Percentiles rank a stretch among this genome's conserved stretches.
These are phyloP conservation scores for Hycleus cichorii DNA, from an alignment of 1,140 invertebrate genomes.

Conservation along the genomic window DNA sequence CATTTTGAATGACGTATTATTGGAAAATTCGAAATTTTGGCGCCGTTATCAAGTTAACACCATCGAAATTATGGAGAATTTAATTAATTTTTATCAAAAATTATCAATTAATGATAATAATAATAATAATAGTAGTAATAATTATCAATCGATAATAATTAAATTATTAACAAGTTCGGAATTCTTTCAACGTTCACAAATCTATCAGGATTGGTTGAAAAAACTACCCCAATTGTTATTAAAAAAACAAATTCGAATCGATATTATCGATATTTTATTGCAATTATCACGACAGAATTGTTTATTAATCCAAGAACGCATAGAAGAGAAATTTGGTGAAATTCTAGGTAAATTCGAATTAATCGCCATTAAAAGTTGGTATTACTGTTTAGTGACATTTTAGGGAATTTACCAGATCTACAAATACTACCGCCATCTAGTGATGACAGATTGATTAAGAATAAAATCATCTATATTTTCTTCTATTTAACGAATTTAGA, in stretches of 20 bases:
- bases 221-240: conserved; percentile 44
- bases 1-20: no score
- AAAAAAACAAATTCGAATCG: conserved; percentile 34
- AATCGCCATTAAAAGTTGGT: not conserved
- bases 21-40: conserved; percentile 8
- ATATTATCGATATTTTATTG: conserved; percentile 43
- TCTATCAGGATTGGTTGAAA: conserved; percentile 4
- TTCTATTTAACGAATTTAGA: conserved; percentile 2
- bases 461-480: conserved; percentile 1
- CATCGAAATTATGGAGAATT: conserved; percentile 28
- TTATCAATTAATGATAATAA: no score
- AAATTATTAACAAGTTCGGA: not conserved
- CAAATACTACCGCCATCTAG: not conserved
- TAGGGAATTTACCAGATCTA: not conserved
- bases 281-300: conserved; percentile 43
- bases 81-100: conserved; percentile 9
- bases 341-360: conserved; percentile 32
- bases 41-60: conserved; percentile 13
- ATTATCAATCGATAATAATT: no score
- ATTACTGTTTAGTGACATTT: not conserved
- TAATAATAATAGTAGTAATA: no score
- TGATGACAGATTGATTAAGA: not conserved
- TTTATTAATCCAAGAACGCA: conserved; percentile 38
- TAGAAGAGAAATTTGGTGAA: conserved; percentile 37
- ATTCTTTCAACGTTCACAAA: no score